Conservation (phyloP, 2,888 invertebrate genomes). For the Drosophila pegasa region DNA sequence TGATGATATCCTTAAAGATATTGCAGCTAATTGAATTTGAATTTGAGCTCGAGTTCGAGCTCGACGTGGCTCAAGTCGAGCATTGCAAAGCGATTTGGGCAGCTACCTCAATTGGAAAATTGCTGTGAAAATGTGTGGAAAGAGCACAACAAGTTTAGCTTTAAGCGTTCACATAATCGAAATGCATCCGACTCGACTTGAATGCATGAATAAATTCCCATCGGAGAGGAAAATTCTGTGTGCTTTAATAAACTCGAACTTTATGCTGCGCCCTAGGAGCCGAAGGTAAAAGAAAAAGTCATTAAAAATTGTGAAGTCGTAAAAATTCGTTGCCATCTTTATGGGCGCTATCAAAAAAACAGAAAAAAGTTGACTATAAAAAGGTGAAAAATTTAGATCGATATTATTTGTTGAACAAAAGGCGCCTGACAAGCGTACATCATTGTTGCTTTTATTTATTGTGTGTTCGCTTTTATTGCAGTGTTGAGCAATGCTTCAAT, state of each 20-base stretch:
- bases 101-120: constrained; percentile 3
- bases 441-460: constrained; percentile 18
- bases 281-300: constrained; percentile 12
- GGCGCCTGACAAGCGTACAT: background rate
- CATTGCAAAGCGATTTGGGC: constrained; percentile 1
- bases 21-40: constrained; percentile 45
- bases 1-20: constrained; percentile 28
- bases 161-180: background rate
- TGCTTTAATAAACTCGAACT: constrained; percentile 6
- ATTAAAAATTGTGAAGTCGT: constrained; percentile 7
- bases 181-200: constrained; percentile 2
- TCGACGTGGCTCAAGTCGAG: constrained; percentile 7
- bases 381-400: background rate
- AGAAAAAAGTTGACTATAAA: background rate
- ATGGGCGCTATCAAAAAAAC: constrained; percentile 13
- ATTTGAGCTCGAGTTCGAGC: background rate
- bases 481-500: constrained; percentile 30
- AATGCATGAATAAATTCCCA: constrained; percentile 1
- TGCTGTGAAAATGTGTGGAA: constrained; percentile 19
- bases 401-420: background rate
- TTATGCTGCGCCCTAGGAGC: background rate
- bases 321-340: constrained; percentile 30
- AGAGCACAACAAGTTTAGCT: constrained; percentile 4
- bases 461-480: constrained; percentile 8
- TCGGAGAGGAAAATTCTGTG: background rate